These are phyloP conservation scores for Florisuga fusca DNA, from an alignment of 2,797 vertebrate species.

Conservation along the genomic window DNA sequence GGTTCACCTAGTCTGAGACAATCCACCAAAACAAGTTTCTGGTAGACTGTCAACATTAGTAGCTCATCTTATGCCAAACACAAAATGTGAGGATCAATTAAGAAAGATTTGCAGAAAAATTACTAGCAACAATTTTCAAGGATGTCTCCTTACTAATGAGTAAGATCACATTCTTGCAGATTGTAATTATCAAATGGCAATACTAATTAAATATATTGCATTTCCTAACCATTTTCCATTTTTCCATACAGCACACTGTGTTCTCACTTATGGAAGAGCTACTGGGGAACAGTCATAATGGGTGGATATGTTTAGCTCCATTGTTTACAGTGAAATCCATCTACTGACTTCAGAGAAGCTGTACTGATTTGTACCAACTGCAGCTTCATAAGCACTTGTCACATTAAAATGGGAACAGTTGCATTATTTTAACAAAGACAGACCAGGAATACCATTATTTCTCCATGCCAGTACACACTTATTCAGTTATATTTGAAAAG, in stretches of 20 bases:
- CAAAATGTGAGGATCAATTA: neutral
- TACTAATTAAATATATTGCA: neutral
- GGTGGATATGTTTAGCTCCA: neutral
- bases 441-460: neutral
- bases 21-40: neutral
- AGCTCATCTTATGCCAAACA: neutral
- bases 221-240: neutral
- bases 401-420: neutral
- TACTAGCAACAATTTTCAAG: neutral
- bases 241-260: neutral
- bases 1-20: neutral
- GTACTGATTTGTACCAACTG: neutral
- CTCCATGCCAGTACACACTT: neutral
- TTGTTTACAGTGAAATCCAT: neutral
- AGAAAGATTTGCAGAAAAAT: neutral
- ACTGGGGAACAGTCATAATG: rapidly evolving
- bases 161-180: neutral
- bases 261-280: neutral
- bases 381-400: neutral
- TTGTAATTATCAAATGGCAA: neutral
- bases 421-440: neutral
- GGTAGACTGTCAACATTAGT: neutral
- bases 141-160: neutral
- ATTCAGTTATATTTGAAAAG: neutral
- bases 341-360: neutral